Base-by-base conservation (phyloP, 2,888 invertebrate genomes). In the Dynastes hyllus region DNA sequence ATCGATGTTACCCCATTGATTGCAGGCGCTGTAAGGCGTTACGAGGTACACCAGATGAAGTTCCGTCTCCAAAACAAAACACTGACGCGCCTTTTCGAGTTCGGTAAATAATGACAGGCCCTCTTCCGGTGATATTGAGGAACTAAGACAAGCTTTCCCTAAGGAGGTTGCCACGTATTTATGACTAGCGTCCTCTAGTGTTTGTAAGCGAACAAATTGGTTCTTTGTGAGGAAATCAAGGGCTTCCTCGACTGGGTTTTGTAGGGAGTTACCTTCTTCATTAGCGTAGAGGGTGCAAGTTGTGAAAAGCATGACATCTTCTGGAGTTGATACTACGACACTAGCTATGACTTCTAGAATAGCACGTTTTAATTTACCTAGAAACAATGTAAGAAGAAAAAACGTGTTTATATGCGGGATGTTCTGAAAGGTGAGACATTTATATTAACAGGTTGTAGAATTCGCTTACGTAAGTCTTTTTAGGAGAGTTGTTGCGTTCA, bases 31-130 rank as follows among this genome's bases (percentile, higher is more conserved):
- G 81, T 97, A 95, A 0, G 99, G 99, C 1, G 98, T 99, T 58
- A 98, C 98, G 85, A 98, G 91, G 89, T 98, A 99, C 69, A 99
- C 93, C 58, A 98, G 92, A 89, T 99, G 99, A 2, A 99, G 91
- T 85, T 99, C 99, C 77, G 96, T 96, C 87, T 98, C 97, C 11
- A 99, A 90, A 0, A 97, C 97, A 86, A 99, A 94, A 86, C 96
- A 95, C 84, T 95, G 94, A 8, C 97, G 92, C 0, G 98, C 97
- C 88, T 94, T 95, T 88, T 97, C 95, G 37, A 99, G 89, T 88
- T 99, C 99, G 81, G 94, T 92, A 86, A 98, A 96, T 61, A 99
- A 92, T 22, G 94, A 92, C 8, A 98, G 90, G 0, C 97, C 98
- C 88, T 99, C 98, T 87, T 95, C 95, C 0, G 99, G 98, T n/a